Evolutionary conservation across 2,797 vertebrate species (phyloP).

Genomic region (Gobio occitaniae): DNA sequence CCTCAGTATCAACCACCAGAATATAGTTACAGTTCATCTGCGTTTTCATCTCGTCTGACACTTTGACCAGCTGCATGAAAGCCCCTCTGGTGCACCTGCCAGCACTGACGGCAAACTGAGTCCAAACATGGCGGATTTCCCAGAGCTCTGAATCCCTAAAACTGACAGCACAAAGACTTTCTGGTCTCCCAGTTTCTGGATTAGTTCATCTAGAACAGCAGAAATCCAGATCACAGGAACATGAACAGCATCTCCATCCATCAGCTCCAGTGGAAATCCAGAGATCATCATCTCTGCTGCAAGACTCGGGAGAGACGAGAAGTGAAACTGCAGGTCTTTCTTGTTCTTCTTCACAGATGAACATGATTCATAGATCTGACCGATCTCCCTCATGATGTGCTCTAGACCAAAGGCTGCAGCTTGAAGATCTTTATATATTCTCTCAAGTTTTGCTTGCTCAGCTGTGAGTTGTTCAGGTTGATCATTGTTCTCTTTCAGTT

Average conservation of each 20-base stretch:
- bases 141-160: slow-evolving; percentile 63
- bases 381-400: too few species aligned
- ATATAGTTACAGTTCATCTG: neutral
- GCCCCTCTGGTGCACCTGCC: slow-evolving; percentile 10
- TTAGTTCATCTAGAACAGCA: neutral
- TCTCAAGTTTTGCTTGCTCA: neutral
- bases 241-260: slow-evolving; percentile 10
- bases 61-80: neutral
- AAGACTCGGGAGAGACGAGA: neutral
- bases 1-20: neutral
- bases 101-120: slow-evolving; percentile 13
- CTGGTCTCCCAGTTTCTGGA: slow-evolving; percentile 70
- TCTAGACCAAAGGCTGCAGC: too few species aligned
- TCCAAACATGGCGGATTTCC: slow-evolving; percentile 3
- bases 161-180: slow-evolving; percentile 70
- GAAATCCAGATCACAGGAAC: neutral
- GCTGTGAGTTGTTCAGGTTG: neutral
- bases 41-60: neutral
- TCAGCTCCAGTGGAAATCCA: slow-evolving; percentile 8
- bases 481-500: slow-evolving; percentile 45
- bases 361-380: too few species aligned
- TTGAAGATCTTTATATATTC: too few species aligned
- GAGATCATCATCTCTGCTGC: slow-evolving; percentile 1
- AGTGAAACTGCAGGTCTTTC: neutral
- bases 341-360: too few species aligned